A percentile compares a stretch with the other conserved stretches of the same genome.
phyloP scores from a whole-genome alignment of 2,888 invertebrate genomes.

The Cheilosia pagana region DNA sequence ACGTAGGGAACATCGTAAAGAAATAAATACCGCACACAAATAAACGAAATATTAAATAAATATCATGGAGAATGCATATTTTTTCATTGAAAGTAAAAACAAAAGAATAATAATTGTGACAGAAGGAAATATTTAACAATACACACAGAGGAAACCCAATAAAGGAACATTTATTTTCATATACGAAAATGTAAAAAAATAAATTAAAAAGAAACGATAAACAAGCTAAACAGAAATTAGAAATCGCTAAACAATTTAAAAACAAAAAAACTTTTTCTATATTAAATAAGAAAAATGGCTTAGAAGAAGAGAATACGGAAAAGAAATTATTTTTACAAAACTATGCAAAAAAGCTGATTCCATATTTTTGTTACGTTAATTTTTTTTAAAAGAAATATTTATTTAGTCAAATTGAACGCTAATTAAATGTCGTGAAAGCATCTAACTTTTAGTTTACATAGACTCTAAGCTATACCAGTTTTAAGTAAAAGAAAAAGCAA shows the following conservation, averaged over 20 bases:
- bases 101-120: conserved; percentile 37
- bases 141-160: conserved; percentile 40
- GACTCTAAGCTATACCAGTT: conserved; percentile 35
- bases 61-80: conserved; percentile 74
- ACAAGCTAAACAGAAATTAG: conserved; percentile 32
- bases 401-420: conserved; percentile 74
- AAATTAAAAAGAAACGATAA: conserved; percentile 20
- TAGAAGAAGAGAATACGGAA: conserved; percentile 34
- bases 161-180: conserved; percentile 66
- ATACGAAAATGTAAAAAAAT: conserved; percentile 67
- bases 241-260: conserved; percentile 40
- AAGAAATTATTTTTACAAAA: conserved; percentile 70
- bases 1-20: conserved; percentile 55
- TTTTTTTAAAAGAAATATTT: conserved; percentile 66
- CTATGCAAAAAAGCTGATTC: conserved; percentile 69
- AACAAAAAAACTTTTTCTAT: conserved; percentile 39
- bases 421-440: conserved; percentile 72
- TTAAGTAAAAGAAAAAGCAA: conserved; percentile 53
- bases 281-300: conserved; percentile 45
- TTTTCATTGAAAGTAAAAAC: conserved; percentile 63
- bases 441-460: conserved; percentile 63
- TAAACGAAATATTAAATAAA: conserved; percentile 58
- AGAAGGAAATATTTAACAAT: conserved; percentile 67
- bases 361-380: conserved; percentile 74
- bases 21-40: conserved; percentile 44